A percentile compares a stretch with the other conserved stretches of the same genome.
Conservation (phyloP, 2,797 vertebrate genomes). For the Argentina silus region DNA sequence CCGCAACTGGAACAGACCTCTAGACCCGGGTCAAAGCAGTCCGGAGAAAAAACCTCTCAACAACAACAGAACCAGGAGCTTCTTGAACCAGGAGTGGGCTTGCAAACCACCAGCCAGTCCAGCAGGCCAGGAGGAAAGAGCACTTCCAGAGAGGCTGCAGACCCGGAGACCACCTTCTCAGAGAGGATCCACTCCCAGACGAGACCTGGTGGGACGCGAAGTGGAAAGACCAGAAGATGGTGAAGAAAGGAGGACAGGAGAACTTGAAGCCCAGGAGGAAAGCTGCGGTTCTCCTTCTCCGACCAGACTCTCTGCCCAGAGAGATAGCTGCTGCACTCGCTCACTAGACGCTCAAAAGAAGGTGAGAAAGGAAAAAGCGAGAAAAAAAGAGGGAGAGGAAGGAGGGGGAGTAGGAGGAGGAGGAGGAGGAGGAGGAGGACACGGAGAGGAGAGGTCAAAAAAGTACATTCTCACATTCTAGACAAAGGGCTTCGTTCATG, state of each 20-base stretch:
- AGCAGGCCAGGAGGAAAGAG: neutral
- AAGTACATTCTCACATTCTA: constrained; percentile 62
- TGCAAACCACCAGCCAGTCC: constrained; percentile 8
- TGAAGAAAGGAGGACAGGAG: constrained; percentile 22
- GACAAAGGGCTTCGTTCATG: constrained; percentile 63
- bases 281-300: neutral
- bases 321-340: neutral
- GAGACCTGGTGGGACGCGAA: constrained; percentile 17
- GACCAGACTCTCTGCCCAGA: neutral
- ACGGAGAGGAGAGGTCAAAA: constrained; percentile 37
- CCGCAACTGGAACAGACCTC: neutral
- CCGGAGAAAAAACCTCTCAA: neutral
- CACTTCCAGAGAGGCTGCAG: no score
- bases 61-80: neutral
- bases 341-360: neutral
- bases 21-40: neutral
- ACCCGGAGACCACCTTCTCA: neutral
- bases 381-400: constrained; percentile 18
- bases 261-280: neutral
- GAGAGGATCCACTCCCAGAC: constrained; percentile 9
- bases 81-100: neutral
- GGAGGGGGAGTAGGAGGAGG: constrained; percentile 13
- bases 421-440: constrained; percentile 4
- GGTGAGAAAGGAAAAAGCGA: neutral
- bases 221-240: neutral